Evolutionary conservation across 2,888 invertebrate species (phyloP).

Genomic region (Sussaba pulchella): DNA sequence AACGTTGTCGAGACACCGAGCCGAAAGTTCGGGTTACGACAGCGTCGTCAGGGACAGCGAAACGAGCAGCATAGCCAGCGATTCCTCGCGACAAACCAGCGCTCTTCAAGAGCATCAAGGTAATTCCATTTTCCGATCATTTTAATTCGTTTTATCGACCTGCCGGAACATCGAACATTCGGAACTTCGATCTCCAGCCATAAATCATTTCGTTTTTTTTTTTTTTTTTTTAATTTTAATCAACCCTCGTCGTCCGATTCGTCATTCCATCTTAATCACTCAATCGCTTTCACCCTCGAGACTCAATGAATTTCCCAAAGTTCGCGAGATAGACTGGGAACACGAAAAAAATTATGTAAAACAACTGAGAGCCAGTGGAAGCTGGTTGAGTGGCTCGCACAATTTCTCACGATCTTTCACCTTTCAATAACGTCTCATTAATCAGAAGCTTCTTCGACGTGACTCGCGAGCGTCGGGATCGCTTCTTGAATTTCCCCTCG

Average conservation of each 20-base stretch:
- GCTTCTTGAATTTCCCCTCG: conserved; percentile 44
- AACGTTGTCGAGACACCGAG: conserved; percentile 90
- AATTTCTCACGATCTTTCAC: conserved; percentile 71
- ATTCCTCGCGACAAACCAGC: conserved; percentile 85
- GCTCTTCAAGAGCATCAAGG: conserved; percentile 83
- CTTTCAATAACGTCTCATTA: conserved; percentile 71
- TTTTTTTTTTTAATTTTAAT: too few species aligned
- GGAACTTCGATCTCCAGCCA: too few species aligned
- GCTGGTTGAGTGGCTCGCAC: conserved; percentile 56
- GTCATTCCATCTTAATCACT: conserved; percentile 48
- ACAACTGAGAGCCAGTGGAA: conserved; percentile 15
- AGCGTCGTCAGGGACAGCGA: conserved; percentile 95
- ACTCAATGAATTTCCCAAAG: conserved; percentile 59
- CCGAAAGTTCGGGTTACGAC: conserved; percentile 95
- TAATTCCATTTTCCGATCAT: conserved; percentile 70
- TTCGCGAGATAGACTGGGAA: conserved; percentile 21
- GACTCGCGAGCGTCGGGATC: conserved; percentile 11
- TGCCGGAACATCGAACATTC: too few species aligned
- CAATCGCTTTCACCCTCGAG: conserved; percentile 9
- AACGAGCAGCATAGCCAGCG: conserved; percentile 94
- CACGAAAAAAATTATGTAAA: neutral
- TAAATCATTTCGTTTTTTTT: too few species aligned
- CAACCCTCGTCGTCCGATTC: conserved; percentile 16
- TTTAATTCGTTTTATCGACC: too few species aligned
- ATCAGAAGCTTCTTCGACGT: conserved; percentile 60